Conservation (phyloP, 2,113 vertebrate species). For the Proterorhinus semilunaris region DNA sequence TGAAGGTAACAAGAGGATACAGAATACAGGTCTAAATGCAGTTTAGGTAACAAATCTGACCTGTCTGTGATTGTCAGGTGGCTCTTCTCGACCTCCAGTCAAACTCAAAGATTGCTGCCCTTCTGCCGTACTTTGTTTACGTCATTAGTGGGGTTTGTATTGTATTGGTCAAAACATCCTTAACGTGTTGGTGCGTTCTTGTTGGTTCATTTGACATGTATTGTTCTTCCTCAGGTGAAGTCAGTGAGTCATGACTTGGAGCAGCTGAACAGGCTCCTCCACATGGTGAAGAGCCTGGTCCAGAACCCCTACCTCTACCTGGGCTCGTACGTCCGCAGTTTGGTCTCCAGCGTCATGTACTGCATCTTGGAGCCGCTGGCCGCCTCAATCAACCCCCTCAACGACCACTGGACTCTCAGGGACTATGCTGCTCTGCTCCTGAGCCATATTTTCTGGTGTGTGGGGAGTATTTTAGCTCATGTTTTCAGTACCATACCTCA, state of each 20-base stretch:
- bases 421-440: slow-evolving; percentile 89
- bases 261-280: slow-evolving; percentile 88
- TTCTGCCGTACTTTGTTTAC: slow-evolving; percentile 92
- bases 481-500: too few species aligned
- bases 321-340: slow-evolving; percentile 87
- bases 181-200: background rate
- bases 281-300: slow-evolving; percentile 88
- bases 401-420: slow-evolving; percentile 93
- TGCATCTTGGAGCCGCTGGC: slow-evolving; percentile 91
- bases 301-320: slow-evolving; percentile 90
- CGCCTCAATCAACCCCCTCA: slow-evolving; percentile 94
- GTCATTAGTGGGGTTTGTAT: slow-evolving; percentile 87
- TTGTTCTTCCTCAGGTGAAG: slow-evolving; percentile 79
- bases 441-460: slow-evolving; percentile 90
- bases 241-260: slow-evolving; percentile 91
- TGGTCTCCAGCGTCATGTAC: slow-evolving; percentile 92
- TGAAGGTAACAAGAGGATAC: slow-evolving; percentile 78
- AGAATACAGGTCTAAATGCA: background rate
- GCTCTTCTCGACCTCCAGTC: slow-evolving; percentile 90
- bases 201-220: background rate
- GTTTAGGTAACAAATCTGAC: background rate
- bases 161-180: too few species aligned
- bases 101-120: slow-evolving; percentile 90
- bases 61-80: slow-evolving; percentile 67
- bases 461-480: background rate